A percentile compares a stretch with the other conserved stretches of the same genome.
These are phyloP conservation scores for Anabas testudineus DNA, from an alignment of 2,797 vertebrate genomes.

Conservation along the genomic window DNA sequence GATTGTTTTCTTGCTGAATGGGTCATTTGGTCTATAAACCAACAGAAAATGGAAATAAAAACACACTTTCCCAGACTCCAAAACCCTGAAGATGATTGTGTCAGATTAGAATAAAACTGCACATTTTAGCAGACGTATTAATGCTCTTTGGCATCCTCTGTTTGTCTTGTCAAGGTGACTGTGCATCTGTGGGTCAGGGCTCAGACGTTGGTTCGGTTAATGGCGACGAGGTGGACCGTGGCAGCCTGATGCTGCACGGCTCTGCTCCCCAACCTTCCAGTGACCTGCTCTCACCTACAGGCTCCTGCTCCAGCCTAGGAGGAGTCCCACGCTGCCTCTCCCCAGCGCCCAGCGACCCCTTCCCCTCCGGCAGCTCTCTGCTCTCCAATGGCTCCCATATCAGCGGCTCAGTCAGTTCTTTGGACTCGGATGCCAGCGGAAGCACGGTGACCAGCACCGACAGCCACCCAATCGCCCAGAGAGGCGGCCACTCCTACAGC, in stretches of 20 bases:
- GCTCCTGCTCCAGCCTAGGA: conserved; percentile 84
- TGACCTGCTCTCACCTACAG: conserved; percentile 82
- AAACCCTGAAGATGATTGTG: no score
- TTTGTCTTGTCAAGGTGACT: conserved; percentile 66
- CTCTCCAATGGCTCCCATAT: conserved; percentile 89
- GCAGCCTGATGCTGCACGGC: conserved; percentile 63
- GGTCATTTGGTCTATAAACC: no score
- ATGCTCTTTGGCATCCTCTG: not conserved
- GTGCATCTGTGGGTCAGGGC: conserved; percentile 52
- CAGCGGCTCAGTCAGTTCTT: conserved; percentile 87
- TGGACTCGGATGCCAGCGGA: conserved; percentile 87
- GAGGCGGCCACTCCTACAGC: conserved; percentile 49
- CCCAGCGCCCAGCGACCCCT: conserved; percentile 86
- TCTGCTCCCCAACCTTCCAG: conserved; percentile 66
- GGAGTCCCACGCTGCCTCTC: conserved; percentile 86
- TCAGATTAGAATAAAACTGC: no score
- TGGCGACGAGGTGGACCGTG: conserved; percentile 82
- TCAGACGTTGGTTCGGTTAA: conserved; percentile 85
- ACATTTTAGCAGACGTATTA: no score
- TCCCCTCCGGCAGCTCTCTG: conserved; percentile 86
- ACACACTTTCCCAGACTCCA: no score
- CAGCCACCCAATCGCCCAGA: conserved; percentile 76
- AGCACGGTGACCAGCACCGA: conserved; percentile 86
- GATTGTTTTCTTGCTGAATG: no score
- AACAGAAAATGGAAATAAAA: no score